These are phyloP conservation scores for Apodemia duryi DNA, from an alignment of 2,888 invertebrate species.

Conservation along the genomic window DNA sequence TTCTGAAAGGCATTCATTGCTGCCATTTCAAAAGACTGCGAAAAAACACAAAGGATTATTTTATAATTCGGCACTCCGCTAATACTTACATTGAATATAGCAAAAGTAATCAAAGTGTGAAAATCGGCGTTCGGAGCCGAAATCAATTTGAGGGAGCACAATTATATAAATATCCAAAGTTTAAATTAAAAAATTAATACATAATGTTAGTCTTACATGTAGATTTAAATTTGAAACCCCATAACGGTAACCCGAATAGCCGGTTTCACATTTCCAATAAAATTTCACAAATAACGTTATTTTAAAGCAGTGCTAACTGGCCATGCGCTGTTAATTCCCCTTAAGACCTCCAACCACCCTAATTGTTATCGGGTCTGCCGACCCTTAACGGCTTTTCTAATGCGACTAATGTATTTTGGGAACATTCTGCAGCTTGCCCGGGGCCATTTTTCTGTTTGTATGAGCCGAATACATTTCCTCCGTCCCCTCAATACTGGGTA, in stretches of 20 bases:
- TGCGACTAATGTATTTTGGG: conserved; percentile 77
- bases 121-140: no score
- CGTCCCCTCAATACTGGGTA: conserved; percentile 59
- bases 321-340: conserved; percentile 68
- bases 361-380: conserved; percentile 70
- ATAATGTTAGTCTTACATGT: no score
- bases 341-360: conserved; percentile 71
- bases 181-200: no score
- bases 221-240: no score
- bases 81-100: no score
- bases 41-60: no score
- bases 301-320: conserved; percentile 63
- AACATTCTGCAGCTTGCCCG: conserved; percentile 78
- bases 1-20: no score
- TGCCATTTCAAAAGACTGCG: no score
- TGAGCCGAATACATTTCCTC: conserved; percentile 58
- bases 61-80: no score
- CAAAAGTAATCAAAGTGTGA: no score
- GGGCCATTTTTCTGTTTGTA: conserved; percentile 74
- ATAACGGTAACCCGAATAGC: neutral
- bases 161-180: no score
- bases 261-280: conserved; percentile 14
- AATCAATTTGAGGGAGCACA: no score
- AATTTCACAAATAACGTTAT: conserved; percentile 21
- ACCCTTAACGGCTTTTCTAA: conserved; percentile 76